Percentiles rank a stretch among this genome's conserved stretches.
Evolutionary conservation across 1,140 invertebrate genomes (phyloP).

Genomic region (Lepidurus apus): DNA sequence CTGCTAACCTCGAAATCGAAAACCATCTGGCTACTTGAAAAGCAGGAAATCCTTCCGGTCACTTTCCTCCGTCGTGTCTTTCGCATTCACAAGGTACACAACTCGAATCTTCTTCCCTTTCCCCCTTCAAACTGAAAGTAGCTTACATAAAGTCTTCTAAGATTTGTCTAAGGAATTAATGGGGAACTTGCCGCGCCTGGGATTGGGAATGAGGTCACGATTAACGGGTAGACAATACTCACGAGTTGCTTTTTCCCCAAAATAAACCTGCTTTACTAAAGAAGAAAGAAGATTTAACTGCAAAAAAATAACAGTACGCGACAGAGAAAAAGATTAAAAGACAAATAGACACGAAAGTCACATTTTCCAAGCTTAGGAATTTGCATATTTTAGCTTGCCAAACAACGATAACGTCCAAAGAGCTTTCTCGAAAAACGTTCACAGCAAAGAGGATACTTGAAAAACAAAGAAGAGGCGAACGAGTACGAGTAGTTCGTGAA

Average conservation of each 20-base stretch:
- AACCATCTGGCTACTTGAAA: background rate
- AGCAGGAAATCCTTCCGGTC: background rate
- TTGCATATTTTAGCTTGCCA: too few relatives aligned
- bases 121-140: background rate
- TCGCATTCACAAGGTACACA: too few relatives aligned
- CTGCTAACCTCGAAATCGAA: background rate
- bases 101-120: background rate
- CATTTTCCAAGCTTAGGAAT: too few relatives aligned
- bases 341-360: too few relatives aligned
- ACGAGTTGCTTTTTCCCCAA: background rate
- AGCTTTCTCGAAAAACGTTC: background rate
- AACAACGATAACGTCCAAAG: background rate
- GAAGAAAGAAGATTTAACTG: background rate
- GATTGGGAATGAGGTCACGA: conserved; percentile 2
- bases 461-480: background rate
- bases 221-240: background rate
- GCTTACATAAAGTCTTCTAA: background rate
- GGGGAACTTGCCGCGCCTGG: background rate
- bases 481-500: background rate
- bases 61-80: background rate
- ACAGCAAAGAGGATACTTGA: background rate
- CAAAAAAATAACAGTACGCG: conserved; percentile 23
- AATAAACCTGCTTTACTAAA: background rate
- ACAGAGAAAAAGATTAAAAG: too few relatives aligned
- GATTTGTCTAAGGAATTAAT: background rate